Evolutionary conservation across 2,797 vertebrate species (phyloP).

Genomic region (Ispidina picta): DNA sequence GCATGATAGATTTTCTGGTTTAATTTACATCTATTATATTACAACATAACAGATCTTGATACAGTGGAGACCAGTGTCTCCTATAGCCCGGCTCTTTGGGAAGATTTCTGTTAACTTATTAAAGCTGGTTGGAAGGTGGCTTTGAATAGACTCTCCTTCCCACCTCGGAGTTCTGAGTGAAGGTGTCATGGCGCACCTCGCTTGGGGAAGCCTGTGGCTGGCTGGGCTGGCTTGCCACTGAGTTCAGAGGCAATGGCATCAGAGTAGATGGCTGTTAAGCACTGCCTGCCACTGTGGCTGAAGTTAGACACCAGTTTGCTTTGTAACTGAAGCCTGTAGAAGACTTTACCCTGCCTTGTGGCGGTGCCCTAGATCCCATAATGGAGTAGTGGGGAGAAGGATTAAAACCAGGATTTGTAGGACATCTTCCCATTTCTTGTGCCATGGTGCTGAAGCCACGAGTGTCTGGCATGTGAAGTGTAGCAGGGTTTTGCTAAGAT

Average conservation of each 20-base stretch:
- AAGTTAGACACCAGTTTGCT: background rate
- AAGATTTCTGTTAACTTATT: slow-evolving; percentile 66
- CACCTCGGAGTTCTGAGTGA: background rate
- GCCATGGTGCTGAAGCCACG: background rate
- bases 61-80: slow-evolving; percentile 76
- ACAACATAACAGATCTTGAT: slow-evolving; percentile 77
- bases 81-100: slow-evolving; percentile 64
- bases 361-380: background rate
- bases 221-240: fast-evolving
- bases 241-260: background rate
- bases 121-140: slow-evolving; percentile 28
- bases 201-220: background rate
- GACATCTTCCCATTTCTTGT: background rate
- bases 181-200: background rate
- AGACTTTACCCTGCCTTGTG: background rate
- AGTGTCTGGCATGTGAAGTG: fast-evolving
- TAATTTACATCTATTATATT: slow-evolving; percentile 97
- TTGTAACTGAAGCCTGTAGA: background rate
- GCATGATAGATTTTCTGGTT: slow-evolving; percentile 97
- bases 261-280: background rate
- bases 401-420: background rate
- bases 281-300: background rate
- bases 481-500: background rate
- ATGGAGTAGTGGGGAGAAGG: background rate
- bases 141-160: background rate